phyloP scores from a whole-genome alignment of 1,140 invertebrate genomes.

The Callitettix versicolor region DNA sequence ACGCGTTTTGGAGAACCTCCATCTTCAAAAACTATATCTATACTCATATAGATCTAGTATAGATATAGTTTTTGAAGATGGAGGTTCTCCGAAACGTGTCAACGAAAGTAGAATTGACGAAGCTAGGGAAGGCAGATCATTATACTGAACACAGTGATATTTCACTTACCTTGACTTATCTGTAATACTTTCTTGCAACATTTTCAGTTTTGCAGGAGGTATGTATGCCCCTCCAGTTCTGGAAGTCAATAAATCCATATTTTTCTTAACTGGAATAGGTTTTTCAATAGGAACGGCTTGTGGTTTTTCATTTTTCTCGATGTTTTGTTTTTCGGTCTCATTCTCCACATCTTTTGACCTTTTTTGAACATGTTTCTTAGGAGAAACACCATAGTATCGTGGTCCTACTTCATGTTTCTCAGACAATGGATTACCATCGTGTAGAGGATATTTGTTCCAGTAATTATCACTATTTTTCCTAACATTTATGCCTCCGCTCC shows the following conservation, averaged over 20 bases:
- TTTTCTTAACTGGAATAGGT: conserved; percentile 35
- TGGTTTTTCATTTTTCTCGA: conserved; percentile 14
- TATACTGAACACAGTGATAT: too few species aligned
- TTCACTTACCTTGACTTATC: conserved; percentile 63
- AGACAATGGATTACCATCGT: neutral
- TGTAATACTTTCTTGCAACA: conserved; percentile 90
- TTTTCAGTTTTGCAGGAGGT: conserved; percentile 84
- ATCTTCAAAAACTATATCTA: too few species aligned
- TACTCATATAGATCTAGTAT: too few species aligned
- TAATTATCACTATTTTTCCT: conserved; percentile 8
- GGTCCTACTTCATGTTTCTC: conserved; percentile 4
- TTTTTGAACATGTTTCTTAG: neutral
- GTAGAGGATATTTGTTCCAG: neutral
- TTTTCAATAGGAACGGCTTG: neutral
- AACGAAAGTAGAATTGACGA: neutral
- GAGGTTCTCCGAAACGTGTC: neutral
- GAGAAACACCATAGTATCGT: conserved; percentile 1
- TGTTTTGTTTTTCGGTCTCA: conserved; percentile 18
- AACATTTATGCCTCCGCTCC: neutral
- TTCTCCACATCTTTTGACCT: neutral
- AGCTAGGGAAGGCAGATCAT: too few species aligned
- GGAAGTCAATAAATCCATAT: conserved; percentile 67
- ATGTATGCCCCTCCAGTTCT: conserved; percentile 95
- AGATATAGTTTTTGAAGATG: too few species aligned
- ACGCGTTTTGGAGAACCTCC: too few species aligned